A percentile compares a stretch with the other conserved stretches of the same genome.
Evolutionary conservation across 2,113 vertebrate genomes (phyloP).

Genomic region (Carassius carassius): DNA sequence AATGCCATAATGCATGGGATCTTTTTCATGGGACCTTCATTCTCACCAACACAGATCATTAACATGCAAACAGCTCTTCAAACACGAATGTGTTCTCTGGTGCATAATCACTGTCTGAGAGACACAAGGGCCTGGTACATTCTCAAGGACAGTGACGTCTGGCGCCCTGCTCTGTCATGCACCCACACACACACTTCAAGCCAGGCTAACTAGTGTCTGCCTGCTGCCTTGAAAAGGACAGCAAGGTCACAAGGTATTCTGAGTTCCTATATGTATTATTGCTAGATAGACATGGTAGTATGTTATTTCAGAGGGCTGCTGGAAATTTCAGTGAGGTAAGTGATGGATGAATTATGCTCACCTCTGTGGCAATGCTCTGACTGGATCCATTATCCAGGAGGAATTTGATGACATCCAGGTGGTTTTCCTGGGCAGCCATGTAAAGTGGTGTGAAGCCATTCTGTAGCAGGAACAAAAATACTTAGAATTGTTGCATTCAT

Average conservation of each 20-base stretch:
- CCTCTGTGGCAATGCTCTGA: conserved; percentile 97
- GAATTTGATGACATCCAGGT: conserved; percentile 93
- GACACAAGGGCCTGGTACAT: conserved; percentile 27
- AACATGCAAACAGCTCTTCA: conserved; percentile 54
- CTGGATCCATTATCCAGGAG: conserved; percentile 92
- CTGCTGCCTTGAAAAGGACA: conserved; percentile 20
- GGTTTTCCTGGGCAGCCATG: conserved; percentile 99
- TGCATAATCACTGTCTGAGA: conserved; percentile 65
- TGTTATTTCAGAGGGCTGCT: neutral
- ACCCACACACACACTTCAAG: conserved; percentile 13
- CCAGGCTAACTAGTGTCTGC: conserved; percentile 21
- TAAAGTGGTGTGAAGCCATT: conserved; percentile 98
- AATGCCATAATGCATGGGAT: neutral
- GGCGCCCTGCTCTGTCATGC: neutral
- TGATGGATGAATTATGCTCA: conserved; percentile 56
- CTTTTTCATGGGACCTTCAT: neutral
- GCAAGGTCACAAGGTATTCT: conserved; percentile 27
- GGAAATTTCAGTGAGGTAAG: neutral
- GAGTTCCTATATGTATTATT: neutral
- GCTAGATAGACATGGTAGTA: neutral
- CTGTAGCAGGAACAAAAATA: conserved; percentile 67
- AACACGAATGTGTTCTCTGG: conserved; percentile 58
- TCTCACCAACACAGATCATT: conserved; percentile 59
- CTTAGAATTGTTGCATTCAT: neutral
- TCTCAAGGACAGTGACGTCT: conserved; percentile 34